A percentile compares a stretch with the other conserved stretches of the same genome.
phyloP scores from a whole-genome alignment of 2,797 vertebrate genomes.

The Macropus fuliginosus region DNA sequence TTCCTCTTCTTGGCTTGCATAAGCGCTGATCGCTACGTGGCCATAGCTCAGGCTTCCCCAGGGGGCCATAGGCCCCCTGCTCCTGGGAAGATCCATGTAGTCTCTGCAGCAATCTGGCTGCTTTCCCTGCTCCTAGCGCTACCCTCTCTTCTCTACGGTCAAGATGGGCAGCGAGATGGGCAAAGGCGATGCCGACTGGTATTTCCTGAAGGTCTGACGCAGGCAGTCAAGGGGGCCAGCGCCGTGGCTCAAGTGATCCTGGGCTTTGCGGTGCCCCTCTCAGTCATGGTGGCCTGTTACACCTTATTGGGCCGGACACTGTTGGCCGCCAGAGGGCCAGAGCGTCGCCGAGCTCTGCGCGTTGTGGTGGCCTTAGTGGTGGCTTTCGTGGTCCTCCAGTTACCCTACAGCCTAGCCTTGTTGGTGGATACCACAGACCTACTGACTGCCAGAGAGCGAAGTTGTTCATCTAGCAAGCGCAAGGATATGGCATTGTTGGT shows the following conservation, averaged over 20 bases:
- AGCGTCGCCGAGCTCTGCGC: constrained; percentile 85
- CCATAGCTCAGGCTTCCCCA: constrained; percentile 86
- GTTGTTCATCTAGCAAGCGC: constrained; percentile 83
- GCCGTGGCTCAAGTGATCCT: constrained; percentile 85
- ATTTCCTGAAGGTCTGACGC: constrained; percentile 74
- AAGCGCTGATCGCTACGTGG: constrained; percentile 93
- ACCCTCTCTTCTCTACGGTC: constrained; percentile 89
- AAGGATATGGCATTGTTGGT: constrained; percentile 87
- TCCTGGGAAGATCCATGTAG: constrained; percentile 79
- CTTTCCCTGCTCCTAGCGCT: constrained; percentile 88
- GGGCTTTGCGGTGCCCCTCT: constrained; percentile 89
- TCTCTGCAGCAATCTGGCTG: constrained; percentile 84
- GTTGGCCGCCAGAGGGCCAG: constrained; percentile 80
- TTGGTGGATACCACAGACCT: constrained; percentile 85
- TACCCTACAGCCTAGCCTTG: constrained; percentile 92
- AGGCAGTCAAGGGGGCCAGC: constrained; percentile 82
- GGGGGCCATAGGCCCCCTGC: constrained; percentile 80
- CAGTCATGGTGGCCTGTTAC: constrained; percentile 91
- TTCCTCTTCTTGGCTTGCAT: constrained; percentile 94
- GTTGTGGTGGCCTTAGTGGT: constrained; percentile 91
- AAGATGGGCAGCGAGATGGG: constrained; percentile 27
- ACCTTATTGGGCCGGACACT: constrained; percentile 86
- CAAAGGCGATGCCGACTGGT: constrained; percentile 83
- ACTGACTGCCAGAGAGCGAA: constrained; percentile 74
- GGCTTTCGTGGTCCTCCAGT: constrained; percentile 91